A percentile compares a stretch with the other conserved stretches of the same genome.
These are phyloP conservation scores for Metellina segmentata DNA, from an alignment of 2,888 invertebrate species.

Conservation along the genomic window DNA sequence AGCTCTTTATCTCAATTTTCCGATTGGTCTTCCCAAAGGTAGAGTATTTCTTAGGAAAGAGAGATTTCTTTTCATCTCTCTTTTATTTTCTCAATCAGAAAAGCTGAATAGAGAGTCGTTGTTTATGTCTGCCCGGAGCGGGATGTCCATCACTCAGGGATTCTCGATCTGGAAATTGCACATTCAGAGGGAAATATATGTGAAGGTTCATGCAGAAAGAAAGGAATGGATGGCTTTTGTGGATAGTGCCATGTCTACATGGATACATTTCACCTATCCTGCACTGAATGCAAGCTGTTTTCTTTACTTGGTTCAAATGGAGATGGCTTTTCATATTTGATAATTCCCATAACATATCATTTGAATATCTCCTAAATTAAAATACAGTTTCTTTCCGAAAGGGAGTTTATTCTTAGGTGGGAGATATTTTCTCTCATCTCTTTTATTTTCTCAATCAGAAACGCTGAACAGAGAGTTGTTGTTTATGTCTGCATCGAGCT, in stretches of 20 bases:
- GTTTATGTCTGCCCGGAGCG: background rate
- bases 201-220: no score
- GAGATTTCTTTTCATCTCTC: background rate
- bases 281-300: no score
- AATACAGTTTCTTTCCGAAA: background rate
- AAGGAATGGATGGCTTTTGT: background rate
- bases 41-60: background rate
- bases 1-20: constrained; percentile 25
- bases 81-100: background rate
- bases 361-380: no score
- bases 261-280: no score
- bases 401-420: background rate
- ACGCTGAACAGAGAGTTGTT: background rate
- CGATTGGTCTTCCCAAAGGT: background rate
- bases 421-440: background rate
- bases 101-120: background rate
- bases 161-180: background rate
- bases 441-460: background rate
- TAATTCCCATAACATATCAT: no score
- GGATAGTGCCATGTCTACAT: background rate
- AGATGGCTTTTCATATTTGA: no score
- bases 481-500: background rate
- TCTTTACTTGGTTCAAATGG: no score
- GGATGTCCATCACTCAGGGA: background rate
- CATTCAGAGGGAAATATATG: background rate